Conservation (phyloP, 2,888 invertebrate species). For the Euzophera pinguis region DNA sequence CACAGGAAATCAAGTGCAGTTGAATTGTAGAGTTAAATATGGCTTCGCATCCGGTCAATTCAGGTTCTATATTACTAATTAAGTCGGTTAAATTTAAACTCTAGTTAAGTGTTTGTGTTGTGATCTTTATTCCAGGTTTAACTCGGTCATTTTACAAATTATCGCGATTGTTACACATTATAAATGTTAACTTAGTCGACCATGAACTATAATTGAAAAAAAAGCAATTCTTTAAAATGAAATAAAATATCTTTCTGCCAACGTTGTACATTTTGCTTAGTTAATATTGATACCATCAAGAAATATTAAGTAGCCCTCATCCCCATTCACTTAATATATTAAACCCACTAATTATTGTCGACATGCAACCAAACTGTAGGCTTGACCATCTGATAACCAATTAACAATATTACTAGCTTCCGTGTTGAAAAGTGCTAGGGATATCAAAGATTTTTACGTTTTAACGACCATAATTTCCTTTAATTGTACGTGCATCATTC, state of each 20-base stretch:
- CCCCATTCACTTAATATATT: slow-evolving; percentile 23
- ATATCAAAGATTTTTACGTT: background rate
- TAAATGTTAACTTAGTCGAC: too few species aligned
- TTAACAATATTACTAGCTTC: slow-evolving; percentile 36
- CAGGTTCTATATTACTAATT: slow-evolving; percentile 39
- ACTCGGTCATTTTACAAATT: background rate
- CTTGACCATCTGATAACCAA: slow-evolving; percentile 34
- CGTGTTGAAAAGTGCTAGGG: slow-evolving; percentile 23
- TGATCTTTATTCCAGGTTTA: slow-evolving; percentile 3
- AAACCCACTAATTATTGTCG: slow-evolving; percentile 25
- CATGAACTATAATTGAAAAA: too few species aligned
- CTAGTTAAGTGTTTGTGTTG: slow-evolving; percentile 17
- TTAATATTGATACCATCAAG: slow-evolving; percentile 15
- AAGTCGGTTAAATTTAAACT: slow-evolving; percentile 20
- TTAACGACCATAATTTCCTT: background rate
- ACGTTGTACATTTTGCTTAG: background rate
- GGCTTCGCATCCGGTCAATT: slow-evolving; percentile 55
- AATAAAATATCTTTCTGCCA: too few species aligned
- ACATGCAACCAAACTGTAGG: slow-evolving; percentile 32
- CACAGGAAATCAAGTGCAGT: slow-evolving; percentile 61
- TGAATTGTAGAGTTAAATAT: slow-evolving; percentile 65
- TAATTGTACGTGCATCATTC: background rate
- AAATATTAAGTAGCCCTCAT: slow-evolving; percentile 11
- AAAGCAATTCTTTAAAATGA: too few species aligned
- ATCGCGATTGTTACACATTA: background rate